Conservation (phyloP, 2,888 invertebrate genomes). For the Seladonia tumulorum region DNA sequence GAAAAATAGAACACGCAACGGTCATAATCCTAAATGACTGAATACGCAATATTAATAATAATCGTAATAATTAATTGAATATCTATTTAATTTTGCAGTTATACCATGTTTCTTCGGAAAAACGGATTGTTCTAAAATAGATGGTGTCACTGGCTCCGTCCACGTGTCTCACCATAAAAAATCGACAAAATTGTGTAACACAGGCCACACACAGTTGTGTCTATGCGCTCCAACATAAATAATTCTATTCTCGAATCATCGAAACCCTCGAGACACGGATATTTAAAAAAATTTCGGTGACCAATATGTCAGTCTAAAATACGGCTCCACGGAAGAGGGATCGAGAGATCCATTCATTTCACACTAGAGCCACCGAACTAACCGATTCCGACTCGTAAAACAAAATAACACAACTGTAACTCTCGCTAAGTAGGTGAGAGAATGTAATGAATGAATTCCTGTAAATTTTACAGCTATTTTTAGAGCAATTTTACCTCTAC, state of each 20-base stretch:
- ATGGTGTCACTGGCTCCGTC: not conserved
- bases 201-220: not conserved
- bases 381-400: not conserved
- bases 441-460: too few relatives aligned
- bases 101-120: not conserved
- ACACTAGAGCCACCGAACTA: not conserved
- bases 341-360: not conserved
- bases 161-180: not conserved
- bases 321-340: not conserved
- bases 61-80: not conserved
- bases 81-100: not conserved
- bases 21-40: too few relatives aligned
- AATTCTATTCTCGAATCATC: conserved; percentile 14
- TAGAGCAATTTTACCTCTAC: not conserved
- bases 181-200: not conserved
- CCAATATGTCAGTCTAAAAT: not conserved
- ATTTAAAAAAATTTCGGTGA: not conserved
- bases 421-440: not conserved
- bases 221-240: not conserved
- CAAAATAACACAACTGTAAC: not conserved
- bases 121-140: not conserved
- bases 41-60: not conserved
- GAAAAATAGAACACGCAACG: too few relatives aligned
- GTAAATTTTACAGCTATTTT: not conserved
- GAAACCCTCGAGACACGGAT: not conserved